Evolutionary conservation across 1,140 invertebrate species (phyloP).

Genomic region (Conus ventricosus): DNA sequence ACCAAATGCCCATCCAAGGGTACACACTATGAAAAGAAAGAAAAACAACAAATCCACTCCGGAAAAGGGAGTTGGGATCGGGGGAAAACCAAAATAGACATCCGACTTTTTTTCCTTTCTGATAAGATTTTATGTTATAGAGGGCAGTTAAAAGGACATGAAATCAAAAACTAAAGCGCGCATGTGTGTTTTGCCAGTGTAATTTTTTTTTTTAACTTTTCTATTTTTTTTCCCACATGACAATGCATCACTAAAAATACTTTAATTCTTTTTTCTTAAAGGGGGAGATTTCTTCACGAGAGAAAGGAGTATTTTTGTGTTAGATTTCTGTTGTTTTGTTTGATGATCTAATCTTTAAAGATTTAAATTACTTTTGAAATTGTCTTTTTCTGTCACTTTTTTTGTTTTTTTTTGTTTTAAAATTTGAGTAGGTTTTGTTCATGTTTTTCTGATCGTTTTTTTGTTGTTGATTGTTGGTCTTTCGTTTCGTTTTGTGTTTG

Average conservation of each 20-base stretch:
- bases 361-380: too few relatives aligned
- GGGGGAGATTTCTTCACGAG: background rate
- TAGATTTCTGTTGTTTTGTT: background rate
- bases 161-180: background rate
- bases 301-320: background rate
- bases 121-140: too few relatives aligned
- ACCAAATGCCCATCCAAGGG: too few relatives aligned
- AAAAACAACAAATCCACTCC: too few relatives aligned
- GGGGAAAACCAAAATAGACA: background rate
- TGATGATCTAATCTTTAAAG: background rate
- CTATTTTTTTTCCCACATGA: conserved; percentile 8
- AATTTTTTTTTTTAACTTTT: conserved; percentile 27
- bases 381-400: too few relatives aligned
- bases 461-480: background rate
- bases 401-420: background rate
- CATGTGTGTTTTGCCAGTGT: background rate
- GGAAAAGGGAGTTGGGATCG: background rate
- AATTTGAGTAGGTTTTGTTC: too few relatives aligned
- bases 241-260: background rate
- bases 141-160: background rate
- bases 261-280: background rate
- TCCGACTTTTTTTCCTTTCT: too few relatives aligned
- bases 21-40: too few relatives aligned
- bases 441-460: background rate
- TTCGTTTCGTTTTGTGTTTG: background rate